Conservation (phyloP, 2,888 invertebrate genomes). For the Arge pagana region DNA sequence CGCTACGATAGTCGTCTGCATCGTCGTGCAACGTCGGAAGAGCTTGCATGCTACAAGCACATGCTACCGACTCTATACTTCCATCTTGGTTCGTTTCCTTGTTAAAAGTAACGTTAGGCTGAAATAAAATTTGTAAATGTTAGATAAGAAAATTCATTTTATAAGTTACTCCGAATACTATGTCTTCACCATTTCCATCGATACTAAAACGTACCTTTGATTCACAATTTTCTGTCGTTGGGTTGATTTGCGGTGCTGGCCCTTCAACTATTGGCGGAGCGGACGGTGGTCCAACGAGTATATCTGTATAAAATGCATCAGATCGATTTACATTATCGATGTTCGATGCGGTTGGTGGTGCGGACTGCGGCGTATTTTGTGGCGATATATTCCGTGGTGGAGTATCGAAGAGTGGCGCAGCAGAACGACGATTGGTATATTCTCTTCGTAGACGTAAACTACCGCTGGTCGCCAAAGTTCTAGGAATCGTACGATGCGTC, state of each 20-base stretch:
- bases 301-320: constrained; percentile 49
- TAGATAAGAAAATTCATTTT: neutral
- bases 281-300: constrained; percentile 37
- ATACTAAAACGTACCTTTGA: constrained; percentile 34
- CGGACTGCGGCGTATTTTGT: constrained; percentile 39
- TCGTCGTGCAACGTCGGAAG: constrained; percentile 59
- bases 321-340: constrained; percentile 41
- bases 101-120: constrained; percentile 49
- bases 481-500: constrained; percentile 64
- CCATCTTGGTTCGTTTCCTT: constrained; percentile 53
- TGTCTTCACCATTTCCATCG: too few species aligned
- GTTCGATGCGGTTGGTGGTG: constrained; percentile 31
- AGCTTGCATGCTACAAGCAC: constrained; percentile 54
- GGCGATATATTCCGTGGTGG: constrained; percentile 41
- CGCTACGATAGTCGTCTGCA: constrained; percentile 77
- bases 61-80: constrained; percentile 55
- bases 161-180: too few species aligned
- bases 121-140: constrained; percentile 17
- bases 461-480: constrained; percentile 54
- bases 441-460: constrained; percentile 48
- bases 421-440: constrained; percentile 44
- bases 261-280: constrained; percentile 35
- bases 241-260: neutral
- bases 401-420: constrained; percentile 45
- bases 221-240: constrained; percentile 25